These are phyloP conservation scores for Petrosia ficiformis DNA, from an alignment of 37 sponge, comb jelly and placozoan species.

Conservation along the genomic window DNA sequence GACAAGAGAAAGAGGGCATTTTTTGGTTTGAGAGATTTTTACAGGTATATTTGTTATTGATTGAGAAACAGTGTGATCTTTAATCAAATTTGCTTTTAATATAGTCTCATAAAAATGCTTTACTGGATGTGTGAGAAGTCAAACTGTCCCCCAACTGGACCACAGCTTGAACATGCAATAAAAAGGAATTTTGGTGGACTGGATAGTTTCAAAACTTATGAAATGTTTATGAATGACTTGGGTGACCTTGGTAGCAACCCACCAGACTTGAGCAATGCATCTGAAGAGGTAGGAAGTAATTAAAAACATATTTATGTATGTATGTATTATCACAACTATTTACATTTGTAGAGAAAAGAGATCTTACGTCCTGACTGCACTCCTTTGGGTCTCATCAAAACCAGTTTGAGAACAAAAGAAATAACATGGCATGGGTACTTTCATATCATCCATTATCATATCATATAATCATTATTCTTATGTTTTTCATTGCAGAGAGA, in stretches of 20 bases:
- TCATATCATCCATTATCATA: too few species aligned
- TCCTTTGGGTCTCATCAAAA: slow-evolving; percentile 68
- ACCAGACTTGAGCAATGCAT: slow-evolving; percentile 8
- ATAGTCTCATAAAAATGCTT: slow-evolving; percentile 91
- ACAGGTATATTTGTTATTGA: too few species aligned
- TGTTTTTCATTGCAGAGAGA: too few species aligned
- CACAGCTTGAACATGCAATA: slow-evolving; percentile 81
- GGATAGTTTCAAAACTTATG: slow-evolving; percentile 24
- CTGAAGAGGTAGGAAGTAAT: slow-evolving; percentile 13
- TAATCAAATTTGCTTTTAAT: too few species aligned
- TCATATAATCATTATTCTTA: too few species aligned
- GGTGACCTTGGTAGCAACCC: neutral
- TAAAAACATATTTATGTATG: too few species aligned
- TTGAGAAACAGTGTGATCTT: too few species aligned
- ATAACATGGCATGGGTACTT: slow-evolving; percentile 74
- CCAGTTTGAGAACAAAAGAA: slow-evolving; percentile 61
- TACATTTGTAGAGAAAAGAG: too few species aligned
- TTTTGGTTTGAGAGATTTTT: slow-evolving; percentile 93
- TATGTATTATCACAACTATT: too few species aligned
- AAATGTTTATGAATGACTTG: slow-evolving; percentile 17
- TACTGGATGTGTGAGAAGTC: slow-evolving; percentile 69
- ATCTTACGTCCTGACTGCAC: slow-evolving; percentile 57
- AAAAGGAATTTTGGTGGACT: slow-evolving; percentile 89
- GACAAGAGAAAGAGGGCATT: slow-evolving; percentile 63
- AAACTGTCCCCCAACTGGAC: slow-evolving; percentile 16